These are phyloP conservation scores for Periophthalmus magnuspinnatus DNA, from an alignment of 2,797 vertebrate species.

Conservation along the genomic window DNA sequence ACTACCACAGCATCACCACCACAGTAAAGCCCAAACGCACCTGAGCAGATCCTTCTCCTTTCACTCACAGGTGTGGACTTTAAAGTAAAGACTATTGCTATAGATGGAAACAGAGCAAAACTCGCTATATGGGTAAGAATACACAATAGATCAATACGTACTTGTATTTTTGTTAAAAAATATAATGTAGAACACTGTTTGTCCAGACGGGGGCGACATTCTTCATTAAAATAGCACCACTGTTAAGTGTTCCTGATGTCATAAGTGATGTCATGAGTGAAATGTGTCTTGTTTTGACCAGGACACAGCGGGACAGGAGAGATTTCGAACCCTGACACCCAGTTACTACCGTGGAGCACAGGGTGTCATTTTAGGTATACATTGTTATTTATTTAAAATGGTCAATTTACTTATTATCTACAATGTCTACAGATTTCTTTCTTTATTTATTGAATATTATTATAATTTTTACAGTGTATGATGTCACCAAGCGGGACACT, in stretches of 20 bases:
- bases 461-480: conserved; percentile 83
- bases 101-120: conserved; percentile 97
- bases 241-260: background rate
- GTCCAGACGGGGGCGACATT: conserved; percentile 54
- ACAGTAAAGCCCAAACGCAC: background rate
- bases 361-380: conserved; percentile 92
- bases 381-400: background rate
- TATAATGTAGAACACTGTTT: conserved; percentile 16
- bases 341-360: conserved; percentile 98
- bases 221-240: background rate
- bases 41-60: background rate
- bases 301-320: conserved; percentile 97
- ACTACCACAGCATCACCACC: too few species aligned
- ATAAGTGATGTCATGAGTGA: background rate
- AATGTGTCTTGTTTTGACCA: conserved; percentile 60
- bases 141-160: background rate
- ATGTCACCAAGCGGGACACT: conserved; percentile 93
- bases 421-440: background rate
- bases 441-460: background rate
- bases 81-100: conserved; percentile 96
- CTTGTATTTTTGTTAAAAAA: conserved; percentile 40
- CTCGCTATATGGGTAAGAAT: conserved; percentile 96
- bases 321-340: conserved; percentile 94
- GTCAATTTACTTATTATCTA: background rate
- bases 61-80: conserved; percentile 90